A percentile compares a stretch with the other conserved stretches of the same genome.
phyloP scores from a whole-genome alignment of 92 coral and sea anemone genomes.

The Nematostella vectensis region DNA sequence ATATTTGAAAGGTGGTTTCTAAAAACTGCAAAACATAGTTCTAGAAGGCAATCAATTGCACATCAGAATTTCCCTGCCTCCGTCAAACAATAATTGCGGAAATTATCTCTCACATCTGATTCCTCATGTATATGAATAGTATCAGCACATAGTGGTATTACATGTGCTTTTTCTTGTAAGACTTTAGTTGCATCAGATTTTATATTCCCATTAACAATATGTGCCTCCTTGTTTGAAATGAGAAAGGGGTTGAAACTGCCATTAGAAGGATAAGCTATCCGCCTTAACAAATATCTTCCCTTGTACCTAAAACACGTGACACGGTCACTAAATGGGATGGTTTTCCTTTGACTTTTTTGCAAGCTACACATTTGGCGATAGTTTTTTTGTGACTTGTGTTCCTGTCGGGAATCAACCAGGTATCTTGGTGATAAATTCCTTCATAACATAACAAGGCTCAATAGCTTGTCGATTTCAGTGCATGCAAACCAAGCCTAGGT shows the following conservation, averaged over 20 bases:
- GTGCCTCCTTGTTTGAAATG: slow-evolving; percentile 42
- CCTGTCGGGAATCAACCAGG: no score
- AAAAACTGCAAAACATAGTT: slow-evolving; percentile 32
- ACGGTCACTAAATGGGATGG: no score
- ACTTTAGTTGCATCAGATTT: slow-evolving; percentile 3
- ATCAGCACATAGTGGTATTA: not conserved
- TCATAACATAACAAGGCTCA: no score
- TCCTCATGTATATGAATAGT: slow-evolving; percentile 7
- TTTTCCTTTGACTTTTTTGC: no score
- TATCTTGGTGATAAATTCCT: no score
- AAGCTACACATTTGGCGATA: no score
- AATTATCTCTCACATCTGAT: slow-evolving; percentile 34
- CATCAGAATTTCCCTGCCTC: slow-evolving; percentile 44
- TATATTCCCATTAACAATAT: slow-evolving; percentile 36
- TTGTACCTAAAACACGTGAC: slow-evolving; percentile 3
- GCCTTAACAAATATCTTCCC: slow-evolving; percentile 44
- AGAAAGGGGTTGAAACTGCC: slow-evolving; percentile 13
- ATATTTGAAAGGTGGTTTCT: slow-evolving; percentile 25
- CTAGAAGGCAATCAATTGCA: slow-evolving; percentile 64
- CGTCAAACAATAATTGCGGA: slow-evolving; percentile 51
- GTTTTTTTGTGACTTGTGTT: no score
- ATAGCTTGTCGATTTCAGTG: no score
- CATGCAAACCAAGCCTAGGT: no score
- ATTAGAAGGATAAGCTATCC: slow-evolving; percentile 29
- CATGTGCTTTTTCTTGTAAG: not conserved